Evolutionary conservation across 2,113 vertebrate species (phyloP).

Genomic region (Diadophis punctatus): DNA sequence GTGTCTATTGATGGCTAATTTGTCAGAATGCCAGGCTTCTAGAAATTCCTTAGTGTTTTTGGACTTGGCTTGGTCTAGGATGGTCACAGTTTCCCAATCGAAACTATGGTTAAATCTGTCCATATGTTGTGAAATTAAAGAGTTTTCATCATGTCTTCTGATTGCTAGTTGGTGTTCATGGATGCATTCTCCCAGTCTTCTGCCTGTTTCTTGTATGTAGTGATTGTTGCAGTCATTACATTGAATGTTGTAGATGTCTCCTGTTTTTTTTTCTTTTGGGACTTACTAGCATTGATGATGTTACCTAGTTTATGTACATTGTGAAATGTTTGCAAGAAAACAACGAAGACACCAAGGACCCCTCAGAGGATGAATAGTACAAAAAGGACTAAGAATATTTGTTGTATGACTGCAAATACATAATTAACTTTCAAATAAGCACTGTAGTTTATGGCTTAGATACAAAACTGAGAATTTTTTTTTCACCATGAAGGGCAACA

Average conservation of each 20-base stretch:
- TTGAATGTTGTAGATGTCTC: not conserved
- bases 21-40: not conserved
- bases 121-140: not conserved
- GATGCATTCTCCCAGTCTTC: not conserved
- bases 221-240: not conserved
- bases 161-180: not conserved
- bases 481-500: constrained; percentile 2
- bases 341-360: not conserved
- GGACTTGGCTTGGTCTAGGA: not conserved
- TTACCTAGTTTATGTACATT: not conserved
- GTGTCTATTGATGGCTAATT: not conserved
- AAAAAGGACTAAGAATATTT: not conserved
- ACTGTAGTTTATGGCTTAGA: not conserved
- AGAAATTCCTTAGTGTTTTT: not conserved
- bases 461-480: not conserved
- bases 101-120: not conserved
- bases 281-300: not conserved
- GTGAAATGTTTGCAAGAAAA: not conserved
- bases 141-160: not conserved
- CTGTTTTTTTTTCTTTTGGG: not conserved
- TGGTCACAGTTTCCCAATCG: not conserved
- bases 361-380: not conserved
- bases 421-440: not conserved
- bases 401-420: not conserved
- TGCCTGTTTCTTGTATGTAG: not conserved